A percentile compares a stretch with the other conserved stretches of the same genome.
These are phyloP conservation scores for Phyllopteryx taeniolatus DNA, from an alignment of 2,113 vertebrate genomes.

Conservation along the genomic window DNA sequence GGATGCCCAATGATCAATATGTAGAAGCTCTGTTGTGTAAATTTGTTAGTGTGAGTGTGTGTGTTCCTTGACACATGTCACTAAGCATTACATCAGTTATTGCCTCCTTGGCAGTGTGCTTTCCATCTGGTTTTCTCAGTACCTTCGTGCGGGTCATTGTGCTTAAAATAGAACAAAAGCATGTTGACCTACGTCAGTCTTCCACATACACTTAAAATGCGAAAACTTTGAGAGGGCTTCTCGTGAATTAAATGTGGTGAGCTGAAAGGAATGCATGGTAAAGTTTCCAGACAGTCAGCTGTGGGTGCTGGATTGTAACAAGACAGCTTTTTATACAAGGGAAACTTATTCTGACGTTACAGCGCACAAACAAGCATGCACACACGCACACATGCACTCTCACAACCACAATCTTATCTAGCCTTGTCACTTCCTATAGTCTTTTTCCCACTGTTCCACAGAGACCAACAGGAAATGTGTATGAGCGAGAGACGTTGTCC, in stretches of 20 bases:
- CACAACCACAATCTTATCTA: constrained; percentile 28
- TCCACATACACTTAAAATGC: constrained; percentile 7
- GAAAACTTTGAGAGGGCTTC: constrained; percentile 11
- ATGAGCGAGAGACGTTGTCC: constrained; percentile 44
- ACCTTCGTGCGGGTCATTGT: constrained; percentile 2
- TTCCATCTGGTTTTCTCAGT: constrained; percentile 6
- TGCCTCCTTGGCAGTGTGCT: constrained; percentile 13
- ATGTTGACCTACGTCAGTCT: constrained; percentile 9
- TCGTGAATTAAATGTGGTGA: constrained; percentile 10
- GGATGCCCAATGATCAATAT: constrained; percentile 8
- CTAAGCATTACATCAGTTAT: constrained; percentile 23
- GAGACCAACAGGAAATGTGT: constrained; percentile 49
- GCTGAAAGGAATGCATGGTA: constrained; percentile 22
- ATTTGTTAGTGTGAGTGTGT: background rate
- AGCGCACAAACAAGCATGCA: constrained; percentile 4
- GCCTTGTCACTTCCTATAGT: constrained; percentile 38
- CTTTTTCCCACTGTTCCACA: constrained; percentile 17
- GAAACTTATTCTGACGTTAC: constrained; percentile 33
- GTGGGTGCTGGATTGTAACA: constrained; percentile 58
- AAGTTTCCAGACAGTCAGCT: constrained; percentile 60
- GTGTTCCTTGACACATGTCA: constrained; percentile 26
- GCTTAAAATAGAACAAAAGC: constrained; percentile 15
- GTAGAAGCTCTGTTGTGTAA: constrained; percentile 10
- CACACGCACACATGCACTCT: constrained; percentile 16
- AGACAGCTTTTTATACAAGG: constrained; percentile 62